Conservation (phyloP, 2,797 vertebrate genomes). For the Periophthalmus magnuspinnatus region DNA sequence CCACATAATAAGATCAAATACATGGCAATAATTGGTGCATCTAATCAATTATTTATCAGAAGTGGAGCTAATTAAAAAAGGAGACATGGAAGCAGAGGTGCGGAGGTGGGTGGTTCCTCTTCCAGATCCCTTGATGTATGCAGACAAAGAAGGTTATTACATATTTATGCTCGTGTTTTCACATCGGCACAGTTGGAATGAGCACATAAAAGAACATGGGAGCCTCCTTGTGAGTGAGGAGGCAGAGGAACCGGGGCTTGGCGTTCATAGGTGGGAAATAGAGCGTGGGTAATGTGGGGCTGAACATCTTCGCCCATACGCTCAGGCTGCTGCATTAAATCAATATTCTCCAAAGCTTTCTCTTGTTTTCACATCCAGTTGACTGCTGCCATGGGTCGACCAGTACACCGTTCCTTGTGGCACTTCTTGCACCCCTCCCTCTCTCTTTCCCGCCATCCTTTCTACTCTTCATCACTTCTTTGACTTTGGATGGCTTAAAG, state of each 20-base stretch:
- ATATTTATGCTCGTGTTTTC: constrained; percentile 40
- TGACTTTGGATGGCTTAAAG: constrained; percentile 69
- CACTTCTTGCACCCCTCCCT: constrained; percentile 62
- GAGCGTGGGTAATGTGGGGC: constrained; percentile 89
- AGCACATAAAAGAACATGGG: constrained; percentile 55
- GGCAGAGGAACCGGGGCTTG: constrained; percentile 83
- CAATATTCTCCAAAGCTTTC: constrained; percentile 92
- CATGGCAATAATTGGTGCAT: constrained; percentile 31
- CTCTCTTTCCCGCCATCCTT: constrained; percentile 15
- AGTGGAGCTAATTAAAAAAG: constrained; percentile 47
- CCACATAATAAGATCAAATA: constrained; percentile 16
- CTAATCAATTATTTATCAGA: constrained; percentile 53
- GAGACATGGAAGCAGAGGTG: constrained; percentile 24
- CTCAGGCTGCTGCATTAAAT: constrained; percentile 90
- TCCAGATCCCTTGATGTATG: constrained; percentile 15
- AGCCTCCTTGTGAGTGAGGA: constrained; percentile 55
- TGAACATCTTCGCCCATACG: constrained; percentile 80
- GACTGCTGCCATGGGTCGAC: constrained; percentile 85
- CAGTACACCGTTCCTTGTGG: constrained; percentile 77
- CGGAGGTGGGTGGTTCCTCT: constrained; percentile 18
- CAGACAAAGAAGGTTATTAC: constrained; percentile 30
- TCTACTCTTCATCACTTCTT: constrained; percentile 40
- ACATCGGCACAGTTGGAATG: constrained; percentile 46
- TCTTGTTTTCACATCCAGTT: constrained; percentile 89
- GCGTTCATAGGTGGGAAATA: constrained; percentile 80